Percentiles rank a stretch among this genome's conserved stretches.
phyloP scores from a whole-genome alignment of 2,113 vertebrate genomes.

The Hiodon tergisus region DNA sequence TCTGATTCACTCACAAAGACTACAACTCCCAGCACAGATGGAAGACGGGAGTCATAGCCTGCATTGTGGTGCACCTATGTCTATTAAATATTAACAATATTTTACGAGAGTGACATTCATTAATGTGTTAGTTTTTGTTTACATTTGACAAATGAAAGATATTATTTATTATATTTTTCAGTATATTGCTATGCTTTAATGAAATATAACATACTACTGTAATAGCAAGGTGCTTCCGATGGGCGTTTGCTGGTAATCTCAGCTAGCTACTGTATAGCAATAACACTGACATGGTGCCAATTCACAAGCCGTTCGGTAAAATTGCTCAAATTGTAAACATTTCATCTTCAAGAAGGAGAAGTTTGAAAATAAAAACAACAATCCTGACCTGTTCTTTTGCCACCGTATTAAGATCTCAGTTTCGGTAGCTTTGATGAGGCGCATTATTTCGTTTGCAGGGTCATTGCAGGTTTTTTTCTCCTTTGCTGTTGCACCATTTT shows the following conservation, averaged over 20 bases:
- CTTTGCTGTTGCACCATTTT: constrained; percentile 39
- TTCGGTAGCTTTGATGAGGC: constrained; percentile 21
- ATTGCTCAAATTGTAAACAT: constrained; percentile 10
- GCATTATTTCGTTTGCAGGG: constrained; percentile 37
- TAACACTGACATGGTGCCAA: constrained; percentile 38
- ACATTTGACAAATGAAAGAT: background rate
- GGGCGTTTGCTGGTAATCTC: constrained; percentile 25
- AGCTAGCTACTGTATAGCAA: constrained; percentile 25
- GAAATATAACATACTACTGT: constrained; percentile 13
- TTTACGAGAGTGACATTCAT: constrained; percentile 17
- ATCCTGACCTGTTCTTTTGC: constrained; percentile 40
- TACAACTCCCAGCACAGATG: constrained; percentile 33
- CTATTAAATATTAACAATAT: constrained; percentile 36
- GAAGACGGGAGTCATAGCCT: constrained; percentile 17
- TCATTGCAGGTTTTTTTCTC: constrained; percentile 32
- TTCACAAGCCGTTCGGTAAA: constrained; percentile 24
- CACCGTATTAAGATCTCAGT: constrained; percentile 31
- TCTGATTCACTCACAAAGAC: constrained; percentile 22
- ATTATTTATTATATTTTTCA: background rate
- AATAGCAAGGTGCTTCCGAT: constrained; percentile 17
- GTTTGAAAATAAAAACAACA: background rate
- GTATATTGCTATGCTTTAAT: background rate
- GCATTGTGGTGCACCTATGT: constrained; percentile 35
- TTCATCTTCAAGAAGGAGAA: background rate
- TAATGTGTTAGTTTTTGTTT: constrained; percentile 14